Conservation (phyloP, 1,140 invertebrate genomes). For the Drosophila pruinosa region DNA sequence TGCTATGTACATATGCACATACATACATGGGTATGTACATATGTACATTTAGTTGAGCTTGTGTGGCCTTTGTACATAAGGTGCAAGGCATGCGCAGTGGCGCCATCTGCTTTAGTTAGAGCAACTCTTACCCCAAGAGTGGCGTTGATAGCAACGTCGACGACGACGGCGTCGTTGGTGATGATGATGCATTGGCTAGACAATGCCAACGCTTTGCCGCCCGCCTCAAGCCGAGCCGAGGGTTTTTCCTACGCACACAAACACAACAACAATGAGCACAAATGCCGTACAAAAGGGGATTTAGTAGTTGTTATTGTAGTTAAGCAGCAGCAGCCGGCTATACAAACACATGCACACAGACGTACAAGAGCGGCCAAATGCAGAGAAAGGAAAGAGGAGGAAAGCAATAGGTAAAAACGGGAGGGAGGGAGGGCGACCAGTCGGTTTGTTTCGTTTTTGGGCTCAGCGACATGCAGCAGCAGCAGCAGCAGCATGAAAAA, state of each 20-base stretch:
- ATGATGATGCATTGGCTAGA: constrained; percentile 63
- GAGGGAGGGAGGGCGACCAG: constrained; percentile 27
- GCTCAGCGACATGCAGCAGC: background rate
- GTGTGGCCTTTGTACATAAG: constrained; percentile 39
- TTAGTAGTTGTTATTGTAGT: constrained; percentile 48
- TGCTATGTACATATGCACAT: background rate
- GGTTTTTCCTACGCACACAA: constrained; percentile 62
- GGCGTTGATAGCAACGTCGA: constrained; percentile 27
- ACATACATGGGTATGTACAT: constrained; percentile 11
- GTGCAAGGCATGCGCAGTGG: constrained; percentile 68
- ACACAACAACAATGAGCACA: constrained; percentile 27
- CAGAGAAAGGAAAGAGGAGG: background rate
- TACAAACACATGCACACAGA: constrained; percentile 12
- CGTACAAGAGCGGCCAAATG: too few relatives aligned
- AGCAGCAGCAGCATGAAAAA: constrained; percentile 49
- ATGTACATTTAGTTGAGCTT: background rate
- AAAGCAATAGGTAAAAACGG: constrained; percentile 62
- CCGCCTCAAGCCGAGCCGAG: constrained; percentile 32
- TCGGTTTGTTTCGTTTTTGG: constrained; percentile 11
- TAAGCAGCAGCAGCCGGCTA: constrained; percentile 18
- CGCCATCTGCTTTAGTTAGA: constrained; percentile 46
- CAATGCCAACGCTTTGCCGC: constrained; percentile 23
- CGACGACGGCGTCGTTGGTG: too few relatives aligned
- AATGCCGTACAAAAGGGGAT: constrained; percentile 51
- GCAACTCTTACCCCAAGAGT: constrained; percentile 39